These are phyloP conservation scores for Octodonta nipae DNA, from an alignment of 2,888 invertebrate genomes.

Conservation along the genomic window DNA sequence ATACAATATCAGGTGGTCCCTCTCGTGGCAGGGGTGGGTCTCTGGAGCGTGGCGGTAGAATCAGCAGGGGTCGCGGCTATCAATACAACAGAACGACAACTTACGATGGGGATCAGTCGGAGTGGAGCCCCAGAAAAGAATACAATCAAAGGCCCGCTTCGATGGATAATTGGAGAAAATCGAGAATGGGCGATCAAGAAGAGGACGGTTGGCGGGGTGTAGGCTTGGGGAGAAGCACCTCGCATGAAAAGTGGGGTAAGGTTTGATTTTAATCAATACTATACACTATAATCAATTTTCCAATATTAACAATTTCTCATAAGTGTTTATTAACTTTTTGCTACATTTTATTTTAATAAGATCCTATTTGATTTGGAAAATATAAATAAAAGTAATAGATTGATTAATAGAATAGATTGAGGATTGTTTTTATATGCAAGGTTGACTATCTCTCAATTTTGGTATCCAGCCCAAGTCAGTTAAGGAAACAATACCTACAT, in stretches of 20 bases:
- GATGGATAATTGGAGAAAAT: conserved; percentile 39
- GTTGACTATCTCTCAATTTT: no score
- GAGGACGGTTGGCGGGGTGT: conserved; percentile 35
- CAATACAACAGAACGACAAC: conserved; percentile 25
- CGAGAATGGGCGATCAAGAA: conserved; percentile 32
- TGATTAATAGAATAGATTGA: no score
- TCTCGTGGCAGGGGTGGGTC: conserved; percentile 37
- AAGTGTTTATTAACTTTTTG: no score
- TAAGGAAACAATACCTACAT: no score
- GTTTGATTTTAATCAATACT: no score
- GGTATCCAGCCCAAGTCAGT: no score
- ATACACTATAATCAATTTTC: no score
- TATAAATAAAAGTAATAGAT: no score
- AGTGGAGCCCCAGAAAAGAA: conserved; percentile 48
- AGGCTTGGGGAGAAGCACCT: conserved; percentile 22
- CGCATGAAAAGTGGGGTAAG: conserved; percentile 43
- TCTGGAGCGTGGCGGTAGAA: conserved; percentile 34
- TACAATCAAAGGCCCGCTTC: conserved; percentile 34
- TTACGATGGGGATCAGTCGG: conserved; percentile 39
- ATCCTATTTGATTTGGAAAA: no score
- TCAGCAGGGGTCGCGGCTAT: conserved; percentile 27
- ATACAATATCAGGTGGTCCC: conserved; percentile 28
- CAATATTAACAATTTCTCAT: no score
- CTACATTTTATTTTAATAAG: no score
- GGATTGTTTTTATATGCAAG: no score